phyloP scores from a whole-genome alignment of 30 jellyfish, hydroid and myxozoan species.

The Hydra vulgaris region DNA sequence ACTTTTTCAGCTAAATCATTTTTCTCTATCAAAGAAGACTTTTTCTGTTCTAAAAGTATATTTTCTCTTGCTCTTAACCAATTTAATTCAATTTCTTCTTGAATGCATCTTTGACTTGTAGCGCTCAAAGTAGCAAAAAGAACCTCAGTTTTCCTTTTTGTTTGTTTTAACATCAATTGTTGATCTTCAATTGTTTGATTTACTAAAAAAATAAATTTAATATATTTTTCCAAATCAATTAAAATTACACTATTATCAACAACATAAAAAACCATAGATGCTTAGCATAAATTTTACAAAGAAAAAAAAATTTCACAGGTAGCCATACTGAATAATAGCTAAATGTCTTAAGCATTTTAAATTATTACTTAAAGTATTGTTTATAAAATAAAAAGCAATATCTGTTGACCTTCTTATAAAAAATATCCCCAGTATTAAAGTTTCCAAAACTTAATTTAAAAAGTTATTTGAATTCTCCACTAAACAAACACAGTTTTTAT shows the following conservation, averaged over 20 bases:
- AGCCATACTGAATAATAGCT: too few species aligned
- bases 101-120: slow-evolving; percentile 32
- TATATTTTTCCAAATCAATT: neutral
- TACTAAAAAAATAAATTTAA: slow-evolving; percentile 14
- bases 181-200: slow-evolving; percentile 43
- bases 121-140: slow-evolving; percentile 42
- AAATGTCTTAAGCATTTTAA: too few species aligned
- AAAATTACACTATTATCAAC: neutral
- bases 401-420: too few species aligned
- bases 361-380: too few species aligned
- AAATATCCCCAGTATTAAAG: too few species aligned
- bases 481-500: too few species aligned
- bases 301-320: too few species aligned
- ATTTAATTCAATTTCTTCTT: slow-evolving; percentile 46
- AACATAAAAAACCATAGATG: too few species aligned
- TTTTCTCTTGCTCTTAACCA: slow-evolving; percentile 44
- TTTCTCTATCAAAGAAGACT: slow-evolving; percentile 8
- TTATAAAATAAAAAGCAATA: too few species aligned
- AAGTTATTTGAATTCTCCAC: too few species aligned
- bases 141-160: slow-evolving; percentile 40
- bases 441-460: too few species aligned
- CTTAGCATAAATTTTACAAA: too few species aligned
- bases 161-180: slow-evolving; percentile 42
- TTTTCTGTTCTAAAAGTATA: slow-evolving; percentile 15
- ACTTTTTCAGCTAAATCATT: neutral